These are phyloP conservation scores for Globicephala melas DNA, from an alignment of 2,113 vertebrate genomes.

Conservation along the genomic window DNA sequence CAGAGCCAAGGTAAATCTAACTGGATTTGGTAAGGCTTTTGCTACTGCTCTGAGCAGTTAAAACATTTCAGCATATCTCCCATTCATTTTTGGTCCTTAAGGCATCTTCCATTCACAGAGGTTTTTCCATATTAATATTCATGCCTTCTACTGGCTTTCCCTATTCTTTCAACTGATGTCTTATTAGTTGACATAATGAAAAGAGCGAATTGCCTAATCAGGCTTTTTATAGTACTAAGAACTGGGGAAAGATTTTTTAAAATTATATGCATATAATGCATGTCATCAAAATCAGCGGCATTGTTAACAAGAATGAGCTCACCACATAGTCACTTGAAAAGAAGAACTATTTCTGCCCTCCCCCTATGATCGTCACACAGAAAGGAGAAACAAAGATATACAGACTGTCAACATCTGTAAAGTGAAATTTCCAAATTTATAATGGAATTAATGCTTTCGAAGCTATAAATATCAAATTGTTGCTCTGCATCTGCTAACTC, in stretches of 20 bases:
- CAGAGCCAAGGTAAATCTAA: slow-evolving; percentile 41
- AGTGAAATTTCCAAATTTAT: slow-evolving; percentile 35
- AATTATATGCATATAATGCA: slow-evolving; percentile 55
- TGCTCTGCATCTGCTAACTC: not conserved
- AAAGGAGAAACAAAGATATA: slow-evolving; percentile 16
- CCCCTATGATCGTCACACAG: not conserved
- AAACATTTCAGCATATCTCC: slow-evolving; percentile 46
- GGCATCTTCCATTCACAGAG: slow-evolving; percentile 40
- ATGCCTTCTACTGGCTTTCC: slow-evolving; percentile 40
- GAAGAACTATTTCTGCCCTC: slow-evolving; percentile 6
- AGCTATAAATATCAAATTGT: not conserved
- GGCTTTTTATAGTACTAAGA: slow-evolving; percentile 60
- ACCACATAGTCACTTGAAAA: slow-evolving; percentile 36
- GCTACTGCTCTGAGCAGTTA: slow-evolving; percentile 31
- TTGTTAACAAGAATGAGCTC: slow-evolving; percentile 61
- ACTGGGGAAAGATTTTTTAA: slow-evolving; percentile 24
- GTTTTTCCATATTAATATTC: slow-evolving; percentile 66
- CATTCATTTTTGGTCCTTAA: slow-evolving; percentile 50
- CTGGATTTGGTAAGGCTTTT: slow-evolving; percentile 47
- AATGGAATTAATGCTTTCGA: slow-evolving; percentile 36
- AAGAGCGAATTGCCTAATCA: slow-evolving; percentile 60
- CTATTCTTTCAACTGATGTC: slow-evolving; percentile 54
- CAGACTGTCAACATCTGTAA: not conserved
- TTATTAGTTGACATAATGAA: slow-evolving; percentile 68
- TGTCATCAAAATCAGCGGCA: slow-evolving; percentile 58